Evolutionary conservation across 2,797 vertebrate species (phyloP), one percentile per base, ranked within the genome.

Genomic region (Salmo trutta): DNA sequence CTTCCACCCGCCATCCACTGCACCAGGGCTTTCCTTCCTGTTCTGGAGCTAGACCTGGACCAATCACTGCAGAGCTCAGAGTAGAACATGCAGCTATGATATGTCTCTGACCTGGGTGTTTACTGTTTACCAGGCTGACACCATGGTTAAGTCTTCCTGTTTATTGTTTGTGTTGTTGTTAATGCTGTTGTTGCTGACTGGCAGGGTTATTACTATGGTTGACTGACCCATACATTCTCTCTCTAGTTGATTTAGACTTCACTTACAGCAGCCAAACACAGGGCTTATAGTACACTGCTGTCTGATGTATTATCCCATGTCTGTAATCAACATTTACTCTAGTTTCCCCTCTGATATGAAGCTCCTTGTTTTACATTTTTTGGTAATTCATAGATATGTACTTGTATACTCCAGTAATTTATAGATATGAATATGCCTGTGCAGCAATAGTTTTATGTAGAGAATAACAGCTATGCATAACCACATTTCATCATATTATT

Each of bases 401-500:
- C 75, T 89, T 89, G 92, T 89, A 91, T 93, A 91, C 89, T 86
- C 90, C 82, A 86, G 83, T 86, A 80, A 87, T 86, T 90, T 73
- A 51, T 79, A 86, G 85, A 83, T 88, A 85, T 86, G 84, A 81
- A 79, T 74, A 74, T 74, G 78, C 74, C 79, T 84, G 81, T 77
- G 85, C 56, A 85, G 86, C 89, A 81, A 79, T 91, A 89, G 91
- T 90, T 89, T 83, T 77, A 90, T 80, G 88, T 85, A 86, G 85
- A 90, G 89, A 86, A 85, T 82, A 86, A 80, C 83, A 78, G 24
- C 72, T 90, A 84, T 85, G 88, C 90, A 91, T 90, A 92, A 91
- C 87, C 83, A 29, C 92, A 91, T 92, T 91, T 93, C 91, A 93
- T 93, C 89, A 89, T 88, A 93, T 94, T 92, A 93, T 92, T 87